Percentiles rank a stretch among this genome's conserved stretches.
These are phyloP conservation scores for Pheosia gnoma DNA, from an alignment of 2,888 invertebrate genomes.

Conservation along the genomic window DNA sequence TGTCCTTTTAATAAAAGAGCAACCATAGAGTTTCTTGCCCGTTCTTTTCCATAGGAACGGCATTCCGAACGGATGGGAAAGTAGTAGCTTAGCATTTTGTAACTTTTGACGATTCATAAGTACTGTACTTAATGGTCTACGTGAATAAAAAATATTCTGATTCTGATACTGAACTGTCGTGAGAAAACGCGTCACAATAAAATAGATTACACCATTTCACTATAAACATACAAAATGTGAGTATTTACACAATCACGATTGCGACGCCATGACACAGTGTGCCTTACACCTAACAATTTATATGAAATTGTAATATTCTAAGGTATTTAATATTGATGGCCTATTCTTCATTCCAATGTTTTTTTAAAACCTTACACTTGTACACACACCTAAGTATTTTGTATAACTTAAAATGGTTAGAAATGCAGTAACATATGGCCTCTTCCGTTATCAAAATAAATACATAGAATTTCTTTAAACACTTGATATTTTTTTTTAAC, in stretches of 20 bases:
- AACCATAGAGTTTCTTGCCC: too few species aligned
- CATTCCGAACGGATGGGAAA: too few species aligned
- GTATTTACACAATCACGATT: slow-evolving; percentile 44
- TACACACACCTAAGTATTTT: slow-evolving; percentile 30
- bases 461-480: slow-evolving; percentile 54
- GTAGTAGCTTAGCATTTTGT: too few species aligned
- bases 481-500: slow-evolving; percentile 53
- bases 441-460: slow-evolving; percentile 69
- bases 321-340: slow-evolving; percentile 59
- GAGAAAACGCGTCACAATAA: slow-evolving; percentile 23
- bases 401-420: slow-evolving; percentile 52
- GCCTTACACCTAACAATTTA: slow-evolving; percentile 43
- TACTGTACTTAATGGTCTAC: too few species aligned
- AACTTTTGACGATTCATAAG: too few species aligned
- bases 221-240: slow-evolving; percentile 32
- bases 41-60: too few species aligned
- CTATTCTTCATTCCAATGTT: slow-evolving; percentile 49
- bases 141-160: too few species aligned
- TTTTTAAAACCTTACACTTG: slow-evolving; percentile 53
- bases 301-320: slow-evolving; percentile 67
- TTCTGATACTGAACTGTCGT: too few species aligned
- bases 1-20: too few species aligned
- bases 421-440: slow-evolving; percentile 69
- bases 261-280: slow-evolving; percentile 32
- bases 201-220: slow-evolving; percentile 6